A percentile compares a stretch with the other conserved stretches of the same genome.
Conservation (phyloP, 2,797 vertebrate species). For the Sibirionetta formosa region DNA sequence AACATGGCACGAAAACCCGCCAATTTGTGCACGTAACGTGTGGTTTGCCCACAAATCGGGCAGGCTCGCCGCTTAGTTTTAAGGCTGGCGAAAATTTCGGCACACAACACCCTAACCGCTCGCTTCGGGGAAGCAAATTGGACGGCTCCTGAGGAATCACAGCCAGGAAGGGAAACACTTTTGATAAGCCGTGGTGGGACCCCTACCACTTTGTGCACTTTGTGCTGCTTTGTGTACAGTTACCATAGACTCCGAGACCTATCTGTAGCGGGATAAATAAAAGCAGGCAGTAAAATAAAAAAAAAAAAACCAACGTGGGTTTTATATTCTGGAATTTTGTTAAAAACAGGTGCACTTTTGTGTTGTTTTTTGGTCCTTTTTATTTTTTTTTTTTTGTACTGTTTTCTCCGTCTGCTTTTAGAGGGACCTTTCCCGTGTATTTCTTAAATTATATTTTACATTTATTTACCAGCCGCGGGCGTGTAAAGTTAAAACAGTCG, state of each 20-base stretch:
- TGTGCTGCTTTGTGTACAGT: rapidly evolving
- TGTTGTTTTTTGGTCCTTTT: neutral
- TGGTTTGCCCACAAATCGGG: too few species aligned
- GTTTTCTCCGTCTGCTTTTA: constrained; percentile 52
- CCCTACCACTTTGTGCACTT: too few species aligned
- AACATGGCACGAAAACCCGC: rapidly evolving
- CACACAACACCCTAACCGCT: neutral
- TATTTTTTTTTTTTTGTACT: neutral
- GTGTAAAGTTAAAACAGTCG: constrained; percentile 44
- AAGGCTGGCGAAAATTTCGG: too few species aligned
- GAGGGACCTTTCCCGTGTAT: constrained; percentile 34
- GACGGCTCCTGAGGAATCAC: rapidly evolving
- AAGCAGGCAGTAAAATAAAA: neutral
- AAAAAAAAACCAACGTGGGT: neutral
- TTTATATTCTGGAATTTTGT: constrained; percentile 1
- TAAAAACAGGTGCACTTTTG: constrained; percentile 15
- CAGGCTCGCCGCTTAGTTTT: too few species aligned
- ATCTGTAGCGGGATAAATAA: neutral
- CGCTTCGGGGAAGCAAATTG: rapidly evolving
- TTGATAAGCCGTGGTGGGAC: rapidly evolving
- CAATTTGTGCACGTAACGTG: rapidly evolving
- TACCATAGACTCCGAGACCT: rapidly evolving
- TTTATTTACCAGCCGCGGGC: constrained; percentile 43
- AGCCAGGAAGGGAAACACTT: rapidly evolving
- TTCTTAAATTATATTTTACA: constrained; percentile 66